Percentiles rank a stretch among this genome's conserved stretches.
These are phyloP conservation scores for Phortica variegata DNA, from an alignment of 1,140 invertebrate genomes.

Conservation along the genomic window DNA sequence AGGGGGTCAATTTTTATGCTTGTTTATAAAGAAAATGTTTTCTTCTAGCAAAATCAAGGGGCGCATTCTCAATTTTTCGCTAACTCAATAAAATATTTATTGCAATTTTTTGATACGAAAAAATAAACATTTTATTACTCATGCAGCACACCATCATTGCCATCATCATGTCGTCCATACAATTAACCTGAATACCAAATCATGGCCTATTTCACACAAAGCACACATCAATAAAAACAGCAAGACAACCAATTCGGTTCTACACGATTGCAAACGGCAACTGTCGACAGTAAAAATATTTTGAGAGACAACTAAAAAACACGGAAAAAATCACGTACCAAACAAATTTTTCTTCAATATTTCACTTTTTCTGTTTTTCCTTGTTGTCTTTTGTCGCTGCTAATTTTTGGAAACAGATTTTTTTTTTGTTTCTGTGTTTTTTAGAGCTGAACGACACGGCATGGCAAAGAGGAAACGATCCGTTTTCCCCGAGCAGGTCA, in stretches of 20 bases:
- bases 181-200: too few relatives aligned
- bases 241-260: conserved; percentile 33
- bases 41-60: too few relatives aligned
- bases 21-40: too few relatives aligned
- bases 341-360: conserved; percentile 43
- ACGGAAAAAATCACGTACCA: conserved; percentile 46
- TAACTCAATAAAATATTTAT: too few relatives aligned
- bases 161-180: too few relatives aligned
- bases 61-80: too few relatives aligned
- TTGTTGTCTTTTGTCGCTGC: conserved; percentile 25
- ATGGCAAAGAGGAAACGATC: too few relatives aligned
- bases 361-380: conserved; percentile 15
- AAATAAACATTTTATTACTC: too few relatives aligned
- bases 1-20: too few relatives aligned
- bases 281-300: conserved; percentile 43
- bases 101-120: too few relatives aligned
- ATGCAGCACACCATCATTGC: conserved; percentile 21
- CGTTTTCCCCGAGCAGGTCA: conserved; percentile 29
- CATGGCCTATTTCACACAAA: too few relatives aligned
- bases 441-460: too few relatives aligned
- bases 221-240: not conserved
- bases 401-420: conserved; percentile 28
- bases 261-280: conserved; percentile 34
- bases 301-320: conserved; percentile 41
- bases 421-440: conserved; percentile 8